Conservation (phyloP, 1,140 invertebrate genomes). For the Apis cerana region DNA sequence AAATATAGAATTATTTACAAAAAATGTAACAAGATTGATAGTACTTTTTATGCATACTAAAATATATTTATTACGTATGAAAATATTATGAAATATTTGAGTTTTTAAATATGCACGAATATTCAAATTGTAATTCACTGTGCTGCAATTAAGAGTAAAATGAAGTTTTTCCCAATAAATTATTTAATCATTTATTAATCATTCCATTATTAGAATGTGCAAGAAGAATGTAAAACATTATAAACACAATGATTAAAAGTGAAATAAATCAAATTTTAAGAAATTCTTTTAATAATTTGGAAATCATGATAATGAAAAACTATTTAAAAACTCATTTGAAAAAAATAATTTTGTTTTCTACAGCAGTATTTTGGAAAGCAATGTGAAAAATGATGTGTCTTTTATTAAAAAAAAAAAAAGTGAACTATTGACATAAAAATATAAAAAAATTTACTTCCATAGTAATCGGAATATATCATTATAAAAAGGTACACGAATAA, state of each 20-base stretch:
- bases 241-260: background rate
- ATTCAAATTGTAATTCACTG: slow-evolving; percentile 16
- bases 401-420: background rate
- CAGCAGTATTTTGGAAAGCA: background rate
- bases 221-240: background rate
- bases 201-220: background rate
- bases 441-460: slow-evolving; percentile 20
- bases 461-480: background rate
- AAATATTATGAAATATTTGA: slow-evolving; percentile 39
- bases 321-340: slow-evolving; percentile 33
- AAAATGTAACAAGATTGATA: slow-evolving; percentile 40
- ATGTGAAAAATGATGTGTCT: too few species aligned
- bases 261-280: background rate
- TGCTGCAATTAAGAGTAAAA: slow-evolving; percentile 13
- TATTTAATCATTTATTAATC: background rate
- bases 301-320: background rate
- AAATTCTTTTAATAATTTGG: background rate
- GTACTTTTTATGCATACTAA: slow-evolving; percentile 43
- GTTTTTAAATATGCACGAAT: slow-evolving; percentile 25
- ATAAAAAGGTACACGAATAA: slow-evolving; percentile 2
- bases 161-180: background rate
- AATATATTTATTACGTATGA: slow-evolving; percentile 44
- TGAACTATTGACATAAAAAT: slow-evolving; percentile 39
- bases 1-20: slow-evolving; percentile 36
- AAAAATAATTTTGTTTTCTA: background rate